Evolutionary conservation across 2,888 invertebrate genomes (phyloP), one percentile per base, ranked within the genome.

Genomic region (Hydraecia micacea): DNA sequence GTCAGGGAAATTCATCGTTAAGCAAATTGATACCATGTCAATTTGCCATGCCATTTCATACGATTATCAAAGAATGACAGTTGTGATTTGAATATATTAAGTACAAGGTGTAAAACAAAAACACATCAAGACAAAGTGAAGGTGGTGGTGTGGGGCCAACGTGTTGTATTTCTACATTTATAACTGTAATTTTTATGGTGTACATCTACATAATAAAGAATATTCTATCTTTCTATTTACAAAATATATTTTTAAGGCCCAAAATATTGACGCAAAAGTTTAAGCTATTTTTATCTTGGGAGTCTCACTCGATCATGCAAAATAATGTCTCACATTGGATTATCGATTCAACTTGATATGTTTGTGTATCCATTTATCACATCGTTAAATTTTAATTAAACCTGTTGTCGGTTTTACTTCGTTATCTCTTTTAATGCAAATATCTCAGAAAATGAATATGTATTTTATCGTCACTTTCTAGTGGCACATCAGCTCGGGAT

Each of bases 301-400:
- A 52, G 8, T 32, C n/a, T 32, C 32, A 4, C 25, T 32, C 15
- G 9, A 52, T 73, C 8, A 6, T 18, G 9, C 5, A 21, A 66
- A 75, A 75, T 77, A 32, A 60, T 36, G 13, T 52, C 11, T 71
- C 46, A 15, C 21, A 63, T 55, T 65, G 28, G 21, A 52, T 42
- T 65, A 74, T 72, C 39, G 60, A 73, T 71, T 62, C 9, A 65
- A 25, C 69, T 65, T 46, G 58, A 66, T 84, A 73, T 71, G 74
- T 86, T 84, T 79, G 73, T 62, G 49, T 7, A 55, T 60, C 66
- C 73, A 84, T 79, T 78, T 70, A 72, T 71, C 67, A 79, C 65
- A 1, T 74, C 46, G 49, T 77, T 75, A 73, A 73, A 28, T 81
- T 73, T 63, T 70, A 79, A 72, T 72, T 71, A 75, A 79, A 52